Evolutionary conservation across 2,797 vertebrate species (phyloP).

Genomic region (Lepidocolaptes lacrymiger): DNA sequence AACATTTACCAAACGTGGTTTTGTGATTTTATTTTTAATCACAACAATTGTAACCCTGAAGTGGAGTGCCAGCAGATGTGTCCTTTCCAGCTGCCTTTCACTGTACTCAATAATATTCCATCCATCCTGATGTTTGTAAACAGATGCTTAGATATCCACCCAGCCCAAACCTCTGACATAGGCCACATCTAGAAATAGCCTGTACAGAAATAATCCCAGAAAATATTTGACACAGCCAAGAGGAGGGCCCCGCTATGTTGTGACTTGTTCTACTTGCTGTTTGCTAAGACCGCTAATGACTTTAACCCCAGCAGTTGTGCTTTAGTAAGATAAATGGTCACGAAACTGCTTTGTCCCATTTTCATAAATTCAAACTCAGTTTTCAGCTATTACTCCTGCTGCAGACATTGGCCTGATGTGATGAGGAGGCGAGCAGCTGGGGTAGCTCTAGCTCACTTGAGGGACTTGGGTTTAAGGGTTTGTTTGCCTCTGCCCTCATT

Average conservation of each 20-base stretch:
- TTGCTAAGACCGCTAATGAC: background rate
- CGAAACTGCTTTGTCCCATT: background rate
- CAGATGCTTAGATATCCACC: conserved; percentile 15
- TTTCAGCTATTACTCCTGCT: background rate
- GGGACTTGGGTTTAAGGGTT: background rate
- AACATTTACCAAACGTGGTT: background rate
- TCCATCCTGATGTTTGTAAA: background rate
- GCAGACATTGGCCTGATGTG: accelerated
- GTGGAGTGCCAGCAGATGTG: background rate
- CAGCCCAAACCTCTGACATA: conserved; percentile 5
- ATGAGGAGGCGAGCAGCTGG: accelerated
- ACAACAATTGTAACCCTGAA: background rate
- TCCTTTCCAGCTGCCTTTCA: conserved; percentile 1
- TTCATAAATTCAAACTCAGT: background rate
- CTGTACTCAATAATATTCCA: background rate
- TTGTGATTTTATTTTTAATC: background rate
- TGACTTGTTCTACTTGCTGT: background rate
- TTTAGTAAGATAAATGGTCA: background rate
- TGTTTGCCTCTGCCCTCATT: background rate
- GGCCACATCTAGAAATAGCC: conserved; percentile 32
- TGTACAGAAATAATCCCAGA: conserved; percentile 12
- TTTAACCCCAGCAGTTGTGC: background rate
- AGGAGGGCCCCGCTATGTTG: background rate
- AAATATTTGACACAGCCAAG: background rate
- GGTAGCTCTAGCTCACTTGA: accelerated